Evolutionary conservation across 2,113 vertebrate genomes (phyloP).

Genomic region (Hippocampus zosterae): DNA sequence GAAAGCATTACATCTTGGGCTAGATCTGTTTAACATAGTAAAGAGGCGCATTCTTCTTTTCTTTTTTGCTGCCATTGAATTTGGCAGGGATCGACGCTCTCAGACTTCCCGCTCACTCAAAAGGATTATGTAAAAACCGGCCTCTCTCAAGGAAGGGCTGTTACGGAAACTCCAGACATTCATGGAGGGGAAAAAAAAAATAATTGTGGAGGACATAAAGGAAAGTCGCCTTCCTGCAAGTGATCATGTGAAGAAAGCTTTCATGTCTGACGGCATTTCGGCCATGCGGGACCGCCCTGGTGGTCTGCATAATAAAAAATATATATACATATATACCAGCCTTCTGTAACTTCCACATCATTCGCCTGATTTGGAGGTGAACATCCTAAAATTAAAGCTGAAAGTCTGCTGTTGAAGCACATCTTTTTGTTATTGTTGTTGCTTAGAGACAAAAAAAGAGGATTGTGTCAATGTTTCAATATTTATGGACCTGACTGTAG

Average conservation of each 20-base stretch:
- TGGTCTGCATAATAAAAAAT: not conserved
- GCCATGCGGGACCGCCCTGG: not conserved
- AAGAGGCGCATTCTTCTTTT: slow-evolving; percentile 7
- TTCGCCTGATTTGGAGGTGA: too few species aligned
- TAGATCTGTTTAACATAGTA: slow-evolving; percentile 14
- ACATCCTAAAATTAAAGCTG: too few species aligned
- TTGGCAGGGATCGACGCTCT: slow-evolving; percentile 12
- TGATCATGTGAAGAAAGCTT: slow-evolving; percentile 6
- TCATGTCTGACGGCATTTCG: not conserved
- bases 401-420: too few species aligned
- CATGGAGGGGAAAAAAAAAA: not conserved
- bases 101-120: slow-evolving; percentile 13
- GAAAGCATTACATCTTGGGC: slow-evolving; percentile 7
- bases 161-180: slow-evolving; percentile 3
- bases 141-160: slow-evolving; percentile 7
- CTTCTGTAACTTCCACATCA: too few species aligned
- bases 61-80: not conserved
- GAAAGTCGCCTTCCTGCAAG: not conserved
- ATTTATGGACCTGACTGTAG: too few species aligned
- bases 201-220: not conserved
- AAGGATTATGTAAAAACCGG: slow-evolving; percentile 11
- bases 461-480: too few species aligned
- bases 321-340: too few species aligned
- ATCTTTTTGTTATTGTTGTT: too few species aligned
- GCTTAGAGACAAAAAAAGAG: too few species aligned